These are phyloP conservation scores for Bombus waltoni DNA, from an alignment of 1,140 invertebrate genomes.

Conservation along the genomic window DNA sequence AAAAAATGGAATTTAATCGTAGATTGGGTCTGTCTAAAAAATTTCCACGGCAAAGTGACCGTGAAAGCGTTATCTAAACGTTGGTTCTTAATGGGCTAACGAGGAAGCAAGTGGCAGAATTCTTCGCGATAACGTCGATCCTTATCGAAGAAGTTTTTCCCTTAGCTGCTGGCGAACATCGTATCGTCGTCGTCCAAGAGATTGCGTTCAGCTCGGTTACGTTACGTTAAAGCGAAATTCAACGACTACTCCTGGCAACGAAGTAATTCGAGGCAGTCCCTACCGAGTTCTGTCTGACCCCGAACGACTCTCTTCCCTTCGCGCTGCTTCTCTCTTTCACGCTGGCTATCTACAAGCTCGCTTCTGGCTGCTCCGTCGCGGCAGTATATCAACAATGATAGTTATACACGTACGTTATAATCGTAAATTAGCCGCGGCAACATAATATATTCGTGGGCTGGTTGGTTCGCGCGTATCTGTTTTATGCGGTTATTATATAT, in stretches of 20 bases:
- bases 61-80: no score
- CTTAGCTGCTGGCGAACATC: no score
- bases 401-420: slow-evolving; percentile 84
- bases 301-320: not conserved
- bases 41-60: no score
- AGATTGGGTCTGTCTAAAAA: no score
- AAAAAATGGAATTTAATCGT: no score
- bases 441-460: slow-evolving; percentile 83
- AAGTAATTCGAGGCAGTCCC: slow-evolving; percentile 60
- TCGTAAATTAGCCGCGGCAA: slow-evolving; percentile 83
- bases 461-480: slow-evolving; percentile 82
- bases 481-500: slow-evolving; percentile 84
- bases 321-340: slow-evolving; percentile 30
- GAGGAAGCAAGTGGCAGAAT: no score
- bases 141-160: no score
- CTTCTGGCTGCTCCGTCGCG: slow-evolving; percentile 65
- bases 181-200: not conserved
- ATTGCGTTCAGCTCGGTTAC: slow-evolving; percentile 3
- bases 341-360: slow-evolving; percentile 51
- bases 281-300: slow-evolving; percentile 26
- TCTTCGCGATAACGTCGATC: no score
- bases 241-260: slow-evolving; percentile 20
- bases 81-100: no score
- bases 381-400: slow-evolving; percentile 83
- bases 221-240: slow-evolving; percentile 29